A percentile compares a stretch with the other conserved stretches of the same genome.
phyloP scores from a whole-genome alignment of 2,888 invertebrate genomes.

The Diplolepis rosae region DNA sequence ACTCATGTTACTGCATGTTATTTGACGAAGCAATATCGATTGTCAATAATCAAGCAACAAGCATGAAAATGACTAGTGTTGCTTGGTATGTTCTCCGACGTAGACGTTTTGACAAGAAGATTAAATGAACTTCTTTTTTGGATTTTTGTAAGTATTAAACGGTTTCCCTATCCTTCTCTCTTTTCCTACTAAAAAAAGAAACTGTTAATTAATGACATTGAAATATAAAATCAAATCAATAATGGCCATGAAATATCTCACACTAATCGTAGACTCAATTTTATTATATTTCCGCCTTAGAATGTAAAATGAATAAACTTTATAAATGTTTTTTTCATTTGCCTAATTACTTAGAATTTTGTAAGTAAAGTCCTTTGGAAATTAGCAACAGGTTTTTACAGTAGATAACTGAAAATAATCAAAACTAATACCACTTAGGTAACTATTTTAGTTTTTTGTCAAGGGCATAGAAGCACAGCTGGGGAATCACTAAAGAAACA shows the following conservation, averaged over 20 bases:
- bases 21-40: constrained; percentile 57
- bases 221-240: neutral
- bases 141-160: constrained; percentile 59
- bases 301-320: no score
- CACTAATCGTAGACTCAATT: no score
- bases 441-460: no score
- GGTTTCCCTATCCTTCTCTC: neutral
- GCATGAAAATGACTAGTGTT: constrained; percentile 52
- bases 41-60: constrained; percentile 60
- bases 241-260: neutral
- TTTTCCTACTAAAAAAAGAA: neutral
- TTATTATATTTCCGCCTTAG: no score
- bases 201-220: neutral
- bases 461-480: no score
- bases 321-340: no score
- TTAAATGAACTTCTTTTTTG: constrained; percentile 59
- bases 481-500: no score
- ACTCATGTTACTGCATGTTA: constrained; percentile 10
- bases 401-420: no score
- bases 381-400: no score
- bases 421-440: no score
- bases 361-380: no score
- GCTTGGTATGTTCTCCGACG: constrained; percentile 57
- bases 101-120: constrained; percentile 40
- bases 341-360: no score